phyloP scores from a whole-genome alignment of 2,888 invertebrate genomes.

The Tinea semifulvella region DNA sequence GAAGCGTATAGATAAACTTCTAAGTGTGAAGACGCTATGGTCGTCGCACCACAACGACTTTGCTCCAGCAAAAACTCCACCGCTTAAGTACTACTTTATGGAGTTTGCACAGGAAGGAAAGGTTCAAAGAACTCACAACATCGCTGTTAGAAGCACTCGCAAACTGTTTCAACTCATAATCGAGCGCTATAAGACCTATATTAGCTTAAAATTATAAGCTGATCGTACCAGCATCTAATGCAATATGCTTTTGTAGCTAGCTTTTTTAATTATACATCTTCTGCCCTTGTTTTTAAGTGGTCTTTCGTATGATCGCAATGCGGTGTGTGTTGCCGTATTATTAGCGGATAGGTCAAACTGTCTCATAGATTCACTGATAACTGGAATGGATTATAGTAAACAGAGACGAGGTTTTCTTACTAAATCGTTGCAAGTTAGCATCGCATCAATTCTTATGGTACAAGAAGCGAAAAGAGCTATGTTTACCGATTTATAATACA shows the following conservation, averaged over 20 bases:
- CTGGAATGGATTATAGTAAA: background rate
- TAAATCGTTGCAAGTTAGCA: too few species aligned
- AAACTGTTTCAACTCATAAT: background rate
- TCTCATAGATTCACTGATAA: background rate
- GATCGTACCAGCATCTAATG: background rate
- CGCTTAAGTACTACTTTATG: conserved; percentile 17
- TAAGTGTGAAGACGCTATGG: conserved; percentile 2
- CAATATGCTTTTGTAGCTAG: background rate
- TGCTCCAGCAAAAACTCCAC: conserved; percentile 10
- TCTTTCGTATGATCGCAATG: background rate
- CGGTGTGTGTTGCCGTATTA: background rate
- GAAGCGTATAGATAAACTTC: too few species aligned
- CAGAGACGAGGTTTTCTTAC: too few species aligned
- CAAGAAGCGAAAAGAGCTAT: too few species aligned
- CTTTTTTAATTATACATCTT: conserved; percentile 1
- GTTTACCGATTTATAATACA: too few species aligned
- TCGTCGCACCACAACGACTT: conserved; percentile 7
- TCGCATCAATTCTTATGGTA: too few species aligned
- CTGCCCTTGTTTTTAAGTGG: background rate
- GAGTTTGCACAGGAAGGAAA: conserved; percentile 37
- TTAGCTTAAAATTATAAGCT: background rate
- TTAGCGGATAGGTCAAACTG: background rate
- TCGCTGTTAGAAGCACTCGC: background rate
- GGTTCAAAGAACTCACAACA: conserved; percentile 10
- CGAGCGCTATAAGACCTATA: background rate